phyloP scores from a whole-genome alignment of 2,113 vertebrate genomes.

The Halichoeres trimaculatus region DNA sequence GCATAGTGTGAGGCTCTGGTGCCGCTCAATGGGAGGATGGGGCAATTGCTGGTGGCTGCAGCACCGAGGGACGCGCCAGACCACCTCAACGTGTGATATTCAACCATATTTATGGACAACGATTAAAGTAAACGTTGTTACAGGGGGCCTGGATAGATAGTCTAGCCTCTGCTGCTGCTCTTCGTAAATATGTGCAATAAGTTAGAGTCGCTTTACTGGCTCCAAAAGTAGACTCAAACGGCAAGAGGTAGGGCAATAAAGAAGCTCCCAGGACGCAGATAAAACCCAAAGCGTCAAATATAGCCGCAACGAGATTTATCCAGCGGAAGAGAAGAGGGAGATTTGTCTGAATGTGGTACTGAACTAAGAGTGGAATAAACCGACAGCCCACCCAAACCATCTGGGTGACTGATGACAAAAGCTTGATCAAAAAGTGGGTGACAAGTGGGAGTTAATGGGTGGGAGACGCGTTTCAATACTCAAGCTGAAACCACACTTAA shows the following conservation, averaged over 20 bases:
- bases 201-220: constrained; percentile 50
- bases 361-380: constrained; percentile 27
- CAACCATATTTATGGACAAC: constrained; percentile 43
- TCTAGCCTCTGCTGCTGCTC: neutral
- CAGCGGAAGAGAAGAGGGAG: constrained; percentile 25
- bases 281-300: constrained; percentile 55
- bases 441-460: constrained; percentile 38
- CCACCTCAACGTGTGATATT: constrained; percentile 29
- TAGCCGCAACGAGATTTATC: constrained; percentile 58
- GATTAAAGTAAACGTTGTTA: constrained; percentile 32
- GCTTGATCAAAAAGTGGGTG: constrained; percentile 41
- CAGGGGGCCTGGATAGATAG: neutral
- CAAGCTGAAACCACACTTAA: neutral
- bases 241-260: constrained; percentile 43
- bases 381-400: constrained; percentile 13
- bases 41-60: constrained; percentile 83
- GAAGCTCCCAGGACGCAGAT: constrained; percentile 53
- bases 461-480: constrained; percentile 14
- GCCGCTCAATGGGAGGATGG: constrained; percentile 85
- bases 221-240: constrained; percentile 40
- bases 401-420: constrained; percentile 41
- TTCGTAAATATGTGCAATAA: constrained; percentile 55
- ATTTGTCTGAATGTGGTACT: constrained; percentile 42
- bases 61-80: constrained; percentile 50
- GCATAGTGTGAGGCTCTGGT: constrained; percentile 83